A percentile compares a stretch with the other conserved stretches of the same genome.
Evolutionary conservation across 2,888 invertebrate genomes (phyloP).

Genomic region (Cremastinae sp.): DNA sequence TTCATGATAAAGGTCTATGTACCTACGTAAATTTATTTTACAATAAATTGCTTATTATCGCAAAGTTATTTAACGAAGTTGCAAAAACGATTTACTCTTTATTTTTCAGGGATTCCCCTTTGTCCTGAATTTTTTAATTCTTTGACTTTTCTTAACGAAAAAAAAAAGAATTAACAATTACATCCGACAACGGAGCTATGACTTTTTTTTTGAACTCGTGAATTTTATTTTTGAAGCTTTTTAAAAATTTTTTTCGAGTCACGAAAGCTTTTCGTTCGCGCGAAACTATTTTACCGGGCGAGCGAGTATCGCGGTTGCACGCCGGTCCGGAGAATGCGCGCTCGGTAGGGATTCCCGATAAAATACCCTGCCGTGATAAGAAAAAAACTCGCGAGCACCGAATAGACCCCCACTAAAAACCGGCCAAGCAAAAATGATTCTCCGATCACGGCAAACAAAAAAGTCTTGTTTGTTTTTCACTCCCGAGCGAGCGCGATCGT

Average conservation of each 20-base stretch:
- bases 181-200: no score
- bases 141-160: no score
- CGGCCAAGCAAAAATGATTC: constrained; percentile 18
- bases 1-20: constrained; percentile 25
- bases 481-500: background rate
- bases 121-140: no score
- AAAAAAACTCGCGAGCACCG: constrained; percentile 9
- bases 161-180: no score
- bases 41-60: background rate
- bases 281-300: background rate
- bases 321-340: constrained; percentile 6
- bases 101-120: no score
- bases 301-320: background rate
- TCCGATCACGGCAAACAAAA: background rate
- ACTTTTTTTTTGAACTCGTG: no score
- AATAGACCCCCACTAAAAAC: constrained; percentile 33
- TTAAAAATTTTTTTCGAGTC: background rate
- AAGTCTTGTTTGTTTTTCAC: constrained; percentile 4
- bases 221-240: background rate
- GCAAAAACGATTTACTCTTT: no score
- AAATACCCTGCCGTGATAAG: constrained; percentile 37
- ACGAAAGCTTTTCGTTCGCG: background rate
- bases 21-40: background rate
- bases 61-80: background rate
- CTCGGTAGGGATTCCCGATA: constrained; percentile 27